Base-by-base conservation (phyloP, 2,113 vertebrate species). In the Mastomys coucha region DNA sequence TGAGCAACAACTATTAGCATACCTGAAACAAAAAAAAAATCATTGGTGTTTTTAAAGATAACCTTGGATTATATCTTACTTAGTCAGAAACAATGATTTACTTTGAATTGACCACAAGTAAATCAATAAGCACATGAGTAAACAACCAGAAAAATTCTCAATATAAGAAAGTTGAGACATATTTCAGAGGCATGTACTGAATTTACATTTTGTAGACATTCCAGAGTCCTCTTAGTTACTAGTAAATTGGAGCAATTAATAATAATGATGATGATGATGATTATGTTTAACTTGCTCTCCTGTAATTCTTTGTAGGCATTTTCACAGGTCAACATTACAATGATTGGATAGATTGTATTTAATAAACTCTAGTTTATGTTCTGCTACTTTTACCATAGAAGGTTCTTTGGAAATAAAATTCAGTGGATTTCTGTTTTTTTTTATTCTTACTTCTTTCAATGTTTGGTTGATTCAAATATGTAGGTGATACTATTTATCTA, bases 361-460 rank as follows among this genome's bases (percentile, higher is more conserved):
- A 56, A 26, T 90, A 96, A 95, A 42, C 45, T 33, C 14, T 28
- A 70, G 84, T 65, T 97, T 95, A 93, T 76, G 4, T 11, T 96
- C 69, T 84, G 28, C 28, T 82, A 5, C 84, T 45, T 75, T 53
- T 56, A 58, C 42, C 93, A 24, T 49, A 65, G 39, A 84, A 91
- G 7, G 10, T 5, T 33, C 24, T 63, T 9, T 91, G 51, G 63
- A 72, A n/a, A 49, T 16, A 92, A 94, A 93, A 92, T 77, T 93
- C 36, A 73, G 36, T 56, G 45, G 60, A 60, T 33, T 87, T 31
- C 2, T 51, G 22, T 12, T 12, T 91, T 91, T 89, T 49, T 89
- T 24, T 91, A 63, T 87, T 31, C 14, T 93, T 51, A 56, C 39
- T 63, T 58, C 58, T 16, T 76, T 80, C 60, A 65, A 76, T 39